Evolutionary conservation across 37 sponge, comb jelly and placozoan genomes (phyloP), one percentile per base, ranked within the genome.

Genomic region (Eunapius fragilis): DNA sequence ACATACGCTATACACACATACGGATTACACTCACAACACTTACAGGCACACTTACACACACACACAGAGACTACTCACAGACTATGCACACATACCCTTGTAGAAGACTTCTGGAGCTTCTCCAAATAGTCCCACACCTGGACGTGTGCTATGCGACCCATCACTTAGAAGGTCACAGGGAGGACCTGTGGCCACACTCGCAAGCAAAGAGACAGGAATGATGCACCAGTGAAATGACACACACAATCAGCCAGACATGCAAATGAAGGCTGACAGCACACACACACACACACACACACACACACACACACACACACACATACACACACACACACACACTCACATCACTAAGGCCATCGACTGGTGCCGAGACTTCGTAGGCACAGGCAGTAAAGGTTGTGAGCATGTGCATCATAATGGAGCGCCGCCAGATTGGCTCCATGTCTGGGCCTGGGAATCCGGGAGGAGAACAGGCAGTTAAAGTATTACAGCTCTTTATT

Each of bases 101-200:
- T 82, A 12, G 80, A 50, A 4, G 89, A 84, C 69, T 72, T 74
- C 31, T 92, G 84, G 2, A 95, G 70, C 45, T 95, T 89, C 49
- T 95, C 91, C 32, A 92, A 22, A 78, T 95, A 95, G 77, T 93
- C 88, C 96, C 93, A 92, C 77, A 95, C 93, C 37, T 92, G 87
- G 0, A 69, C 86, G 41, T 84, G 74, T 24, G 90, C 85, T 36
- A 95, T 92, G 13, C 96, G 74, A 7, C 96, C 96, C 67, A 88
- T 88, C 58, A 95, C 90, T 24, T 84, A 50, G 12, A 91, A 73
- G 14, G 81, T 67, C 13, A 79, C 69, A 0, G 96, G 96, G 25
- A 95, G 77, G 10, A 84, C 19, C 96, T 95, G 49, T 6, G 27
- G 47, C n/a, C n/a, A n/a, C n/a, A n/a, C n/a, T n/a, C n/a, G n/a